Base-by-base conservation (phyloP, 23 tunicate genomes). In the Diplosoma virens region DNA sequence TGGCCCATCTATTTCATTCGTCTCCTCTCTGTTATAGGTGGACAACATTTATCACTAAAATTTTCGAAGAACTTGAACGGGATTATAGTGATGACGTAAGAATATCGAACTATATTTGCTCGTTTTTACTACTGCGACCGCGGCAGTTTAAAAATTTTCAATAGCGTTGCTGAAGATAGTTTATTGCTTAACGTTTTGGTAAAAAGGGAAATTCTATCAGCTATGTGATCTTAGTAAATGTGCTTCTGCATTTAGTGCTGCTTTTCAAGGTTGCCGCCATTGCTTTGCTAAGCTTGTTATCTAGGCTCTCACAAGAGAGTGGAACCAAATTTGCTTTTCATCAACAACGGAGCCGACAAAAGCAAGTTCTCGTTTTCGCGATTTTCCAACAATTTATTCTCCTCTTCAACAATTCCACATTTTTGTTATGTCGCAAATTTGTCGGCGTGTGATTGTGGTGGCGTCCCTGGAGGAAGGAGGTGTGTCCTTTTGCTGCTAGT, bases 381-480 rank as follows among this genome's bases (percentile, higher is more conserved):
- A 25, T 28, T 6, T 20, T 4, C 24, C 24, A 22, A 61, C 61
- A 17, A 26, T 33, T 26, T 72, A 47, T 35, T 27, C 45, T 7
- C 18, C 60, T 1, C 61, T 72, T 3, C 3, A 32, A 7, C 78
- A 72, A 27, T 50, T 47, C 37, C 78, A 72, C 34, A 50, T 72
- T 16, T 72, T 47, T 18, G 61, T 72, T 2, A 17, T 72, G 35
- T 60, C 78, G 6, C 35, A 20, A 24, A 29, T 72, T 23, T 48
- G 33, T 23, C 60, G 78, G 25, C 32, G 78, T 2, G 48, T 34
- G 59, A 48, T 72, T 18, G 46, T 72, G 22, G 78, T 72, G 37
- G 18, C 46, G 14, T 47, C 61, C 35, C n/a, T 14, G 35, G 33
- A 72, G 33, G 61, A 48, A 3, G 46, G 46, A 7, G 78, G 78